phyloP scores from a whole-genome alignment of 2,888 invertebrate species.

The Cerceris ruficornis region DNA sequence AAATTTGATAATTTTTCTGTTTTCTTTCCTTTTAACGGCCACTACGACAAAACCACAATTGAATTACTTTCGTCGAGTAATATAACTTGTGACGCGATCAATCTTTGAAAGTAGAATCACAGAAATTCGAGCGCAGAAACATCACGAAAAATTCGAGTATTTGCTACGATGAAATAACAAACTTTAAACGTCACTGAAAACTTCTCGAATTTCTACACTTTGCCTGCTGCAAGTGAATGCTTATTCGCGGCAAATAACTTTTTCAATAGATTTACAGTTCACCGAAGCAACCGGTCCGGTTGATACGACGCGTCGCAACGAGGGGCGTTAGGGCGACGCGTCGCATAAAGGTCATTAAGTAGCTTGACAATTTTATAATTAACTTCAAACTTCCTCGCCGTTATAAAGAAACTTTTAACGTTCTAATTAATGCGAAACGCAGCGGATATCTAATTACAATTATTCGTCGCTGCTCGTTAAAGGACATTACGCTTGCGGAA shows the following conservation, averaged over 20 bases:
- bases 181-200: constrained; percentile 30
- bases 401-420: constrained; percentile 33
- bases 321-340: not conserved
- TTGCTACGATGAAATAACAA: constrained; percentile 41
- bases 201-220: not conserved
- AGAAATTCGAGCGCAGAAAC: constrained; percentile 15
- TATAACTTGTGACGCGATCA: not conserved
- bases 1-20: no score
- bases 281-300: not conserved
- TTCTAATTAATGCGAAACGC: constrained; percentile 42
- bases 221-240: constrained; percentile 28
- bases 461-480: constrained; percentile 10
- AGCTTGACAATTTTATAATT: constrained; percentile 33
- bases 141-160: constrained; percentile 26
- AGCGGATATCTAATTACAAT: constrained; percentile 36
- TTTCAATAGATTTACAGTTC: constrained; percentile 49
- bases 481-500: not conserved
- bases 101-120: not conserved
- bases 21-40: no score
- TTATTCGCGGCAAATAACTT: constrained; percentile 46
- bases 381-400: constrained; percentile 18
- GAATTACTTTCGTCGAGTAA: not conserved
- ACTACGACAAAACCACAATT: no score
- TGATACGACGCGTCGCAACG: not conserved
- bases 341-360: constrained; percentile 25